Evolutionary conservation across 2,113 vertebrate species (phyloP), one percentile per base, ranked within the genome.

Genomic region (Embiotoca jacksoni): DNA sequence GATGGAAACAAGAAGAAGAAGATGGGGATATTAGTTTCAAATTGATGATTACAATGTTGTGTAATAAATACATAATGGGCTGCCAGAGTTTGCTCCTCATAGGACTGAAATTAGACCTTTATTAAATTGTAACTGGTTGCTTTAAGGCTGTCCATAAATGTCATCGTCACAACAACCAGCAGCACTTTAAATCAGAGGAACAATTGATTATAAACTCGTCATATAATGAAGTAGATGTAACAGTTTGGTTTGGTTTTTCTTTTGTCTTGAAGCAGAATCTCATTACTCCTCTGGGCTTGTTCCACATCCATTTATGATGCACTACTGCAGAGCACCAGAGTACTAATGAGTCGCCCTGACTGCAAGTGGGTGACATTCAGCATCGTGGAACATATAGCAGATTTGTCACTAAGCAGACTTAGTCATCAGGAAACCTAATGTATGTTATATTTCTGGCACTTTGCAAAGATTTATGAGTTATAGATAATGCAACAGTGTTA

Each of bases 321-420:
- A 11, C 33, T 73, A 66, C 77, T 54, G 75, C 78, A 76, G 47
- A 81, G 58, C 32, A 41, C 80, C 1, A 8, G 5, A 13, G 53
- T 7, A 47, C 67, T 83, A 90, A 83, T 83, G 81, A 91, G 69
- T 62, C 72, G 11, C 66, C 71, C n/a, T 57, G 62, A 14, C 46
- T 66, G 69, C 77, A 79, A 75, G 62, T 72, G 50, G 56, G 54
- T 80, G 81, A 90, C 85, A 88, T 86, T 88, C 75, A 60, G 35
- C 73, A 54, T 0, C 16, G 58, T 2, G 50, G 31, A 14, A 61
- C 56, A 8, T 16, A 46, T 8, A 58, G 60, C 72, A 0, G 66
- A 68, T 57, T 75, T 75, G 60, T 70, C 54, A 47, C 47, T 5
- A n/a, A 63, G 63, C 63, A 50, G 58, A 64, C 54, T 41, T n/a